Conservation (phyloP, 2,797 vertebrate genomes). For the Parambassis ranga region DNA sequence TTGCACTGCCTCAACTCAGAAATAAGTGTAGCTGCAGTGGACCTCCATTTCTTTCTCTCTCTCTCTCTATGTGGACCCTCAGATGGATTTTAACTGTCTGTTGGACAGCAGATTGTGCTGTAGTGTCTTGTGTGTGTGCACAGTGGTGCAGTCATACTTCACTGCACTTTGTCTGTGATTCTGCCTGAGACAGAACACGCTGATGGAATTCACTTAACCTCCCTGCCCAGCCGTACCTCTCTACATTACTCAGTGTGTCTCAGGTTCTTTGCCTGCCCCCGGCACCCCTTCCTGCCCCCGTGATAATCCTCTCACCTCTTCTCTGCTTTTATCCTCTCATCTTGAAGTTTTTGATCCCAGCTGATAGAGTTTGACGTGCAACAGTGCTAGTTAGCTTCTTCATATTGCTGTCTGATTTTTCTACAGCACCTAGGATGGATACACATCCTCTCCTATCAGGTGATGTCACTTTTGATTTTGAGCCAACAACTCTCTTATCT, state of each 20-base stretch:
- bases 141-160: conserved; percentile 14
- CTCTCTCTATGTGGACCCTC: background rate
- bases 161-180: conserved; percentile 22
- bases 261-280: background rate
- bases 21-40: background rate
- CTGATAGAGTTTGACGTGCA: conserved; percentile 6
- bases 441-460: conserved; percentile 44
- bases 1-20: background rate
- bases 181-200: conserved; percentile 15
- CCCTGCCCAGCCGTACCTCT: background rate
- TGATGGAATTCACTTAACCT: conserved; percentile 57
- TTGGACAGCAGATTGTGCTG: conserved; percentile 14
- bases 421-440: conserved; percentile 19
- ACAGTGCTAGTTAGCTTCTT: conserved; percentile 20
- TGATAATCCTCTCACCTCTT: conserved; percentile 6
- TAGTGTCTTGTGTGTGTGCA: background rate
- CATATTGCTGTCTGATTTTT: conserved; percentile 4
- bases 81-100: conserved; percentile 25
- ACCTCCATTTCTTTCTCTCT: background rate
- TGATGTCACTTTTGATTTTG: conserved; percentile 63
- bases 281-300: background rate
- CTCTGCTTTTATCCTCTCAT: conserved; percentile 10
- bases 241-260: background rate
- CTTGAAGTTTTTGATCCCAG: conserved; percentile 33
- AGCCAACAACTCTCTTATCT: conserved; percentile 68